These are phyloP conservation scores for Opisthocomus hoazin DNA, from an alignment of 2,113 vertebrate species.

Conservation along the genomic window DNA sequence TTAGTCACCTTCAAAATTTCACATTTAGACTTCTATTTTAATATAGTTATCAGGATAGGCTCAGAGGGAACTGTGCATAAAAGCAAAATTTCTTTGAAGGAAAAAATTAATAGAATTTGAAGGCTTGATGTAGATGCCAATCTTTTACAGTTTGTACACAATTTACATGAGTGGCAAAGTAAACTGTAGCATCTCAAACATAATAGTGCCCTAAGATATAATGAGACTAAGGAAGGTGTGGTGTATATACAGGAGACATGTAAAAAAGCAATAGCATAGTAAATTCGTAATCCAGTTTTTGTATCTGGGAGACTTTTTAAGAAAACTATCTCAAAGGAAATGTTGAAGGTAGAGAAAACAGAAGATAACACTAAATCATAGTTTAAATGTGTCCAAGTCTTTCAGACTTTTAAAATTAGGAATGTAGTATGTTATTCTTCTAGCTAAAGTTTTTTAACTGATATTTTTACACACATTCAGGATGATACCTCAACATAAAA, in stretches of 20 bases:
- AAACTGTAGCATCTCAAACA: background rate
- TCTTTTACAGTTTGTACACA: background rate
- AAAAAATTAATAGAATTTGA: background rate
- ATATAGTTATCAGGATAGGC: background rate
- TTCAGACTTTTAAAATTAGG: background rate
- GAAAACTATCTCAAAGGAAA: background rate
- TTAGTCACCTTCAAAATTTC: background rate
- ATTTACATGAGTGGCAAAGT: background rate
- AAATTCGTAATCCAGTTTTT: background rate
- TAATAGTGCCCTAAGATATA: background rate
- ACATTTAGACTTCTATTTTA: background rate
- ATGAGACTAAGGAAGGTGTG: background rate
- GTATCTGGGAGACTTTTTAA: background rate
- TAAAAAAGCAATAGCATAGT: background rate
- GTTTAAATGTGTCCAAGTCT: background rate
- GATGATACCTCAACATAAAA: background rate
- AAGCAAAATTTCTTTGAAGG: background rate
- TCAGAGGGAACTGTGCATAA: background rate
- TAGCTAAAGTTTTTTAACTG: background rate
- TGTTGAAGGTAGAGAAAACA: background rate
- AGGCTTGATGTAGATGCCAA: background rate
- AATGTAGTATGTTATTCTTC: background rate
- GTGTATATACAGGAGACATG: background rate
- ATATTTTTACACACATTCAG: background rate
- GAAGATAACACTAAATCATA: background rate